Evolutionary conservation across 2,797 vertebrate species (phyloP).

Genomic region (Apogon hyalosoma): DNA sequence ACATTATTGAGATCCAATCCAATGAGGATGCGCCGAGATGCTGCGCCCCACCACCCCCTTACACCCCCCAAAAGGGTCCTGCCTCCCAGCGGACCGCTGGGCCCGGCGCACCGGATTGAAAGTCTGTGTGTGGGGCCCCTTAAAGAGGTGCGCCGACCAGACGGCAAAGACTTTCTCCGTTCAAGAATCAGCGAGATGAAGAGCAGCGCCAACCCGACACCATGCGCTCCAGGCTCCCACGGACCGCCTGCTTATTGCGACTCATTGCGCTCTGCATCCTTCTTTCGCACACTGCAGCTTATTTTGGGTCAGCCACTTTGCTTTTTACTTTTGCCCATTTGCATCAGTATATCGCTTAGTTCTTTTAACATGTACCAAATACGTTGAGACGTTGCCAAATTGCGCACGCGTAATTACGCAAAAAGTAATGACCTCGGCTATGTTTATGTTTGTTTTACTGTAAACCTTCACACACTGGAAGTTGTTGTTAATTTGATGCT

Average conservation of each 20-base stretch:
- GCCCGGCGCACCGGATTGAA: slow-evolving; percentile 61
- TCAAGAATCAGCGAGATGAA: slow-evolving; percentile 87
- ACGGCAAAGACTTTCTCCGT: slow-evolving; percentile 79
- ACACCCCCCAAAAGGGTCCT: slow-evolving; percentile 50
- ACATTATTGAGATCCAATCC: slow-evolving; percentile 61
- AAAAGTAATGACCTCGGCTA: not conserved
- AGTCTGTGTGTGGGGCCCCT: slow-evolving; percentile 71
- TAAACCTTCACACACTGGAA: not conserved
- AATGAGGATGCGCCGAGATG: slow-evolving; percentile 65
- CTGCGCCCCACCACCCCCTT: slow-evolving; percentile 35
- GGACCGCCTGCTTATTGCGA: slow-evolving; percentile 87
- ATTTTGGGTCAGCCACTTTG: slow-evolving; percentile 84
- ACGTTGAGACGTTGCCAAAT: slow-evolving; percentile 25
- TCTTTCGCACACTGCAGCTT: slow-evolving; percentile 84
- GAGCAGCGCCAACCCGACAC: slow-evolving; percentile 88
- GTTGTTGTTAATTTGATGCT: not conserved
- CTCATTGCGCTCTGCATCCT: slow-evolving; percentile 87
- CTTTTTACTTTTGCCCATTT: not conserved
- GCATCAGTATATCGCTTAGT: slow-evolving; percentile 4
- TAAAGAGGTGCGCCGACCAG: slow-evolving; percentile 80
- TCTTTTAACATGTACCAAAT: not conserved
- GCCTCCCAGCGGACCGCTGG: slow-evolving; percentile 70
- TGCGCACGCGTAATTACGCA: slow-evolving; percentile 65
- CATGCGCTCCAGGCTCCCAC: slow-evolving; percentile 90
- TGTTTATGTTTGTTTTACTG: not conserved